Evolutionary conservation across 2,797 vertebrate species (phyloP).

Genomic region (Chromis chromis): DNA sequence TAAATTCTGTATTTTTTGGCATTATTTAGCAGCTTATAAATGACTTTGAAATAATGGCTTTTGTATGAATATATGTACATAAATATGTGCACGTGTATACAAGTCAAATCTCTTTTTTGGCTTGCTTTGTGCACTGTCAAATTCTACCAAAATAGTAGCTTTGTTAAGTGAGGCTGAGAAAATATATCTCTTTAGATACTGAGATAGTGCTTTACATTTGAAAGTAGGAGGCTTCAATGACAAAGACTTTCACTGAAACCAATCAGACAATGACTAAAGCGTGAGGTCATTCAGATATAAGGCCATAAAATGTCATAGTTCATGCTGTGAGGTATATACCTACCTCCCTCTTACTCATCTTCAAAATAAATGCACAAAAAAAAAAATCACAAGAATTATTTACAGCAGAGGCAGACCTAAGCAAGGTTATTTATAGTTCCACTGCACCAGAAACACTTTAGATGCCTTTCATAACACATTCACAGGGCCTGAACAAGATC

Average conservation of each 20-base stretch:
- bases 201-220: slow-evolving; percentile 82
- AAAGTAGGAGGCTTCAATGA: slow-evolving; percentile 79
- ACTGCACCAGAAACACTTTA: slow-evolving; percentile 67
- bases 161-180: slow-evolving; percentile 82
- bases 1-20: slow-evolving; percentile 83
- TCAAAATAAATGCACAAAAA: slow-evolving; percentile 72
- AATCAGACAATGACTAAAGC: slow-evolving; percentile 77
- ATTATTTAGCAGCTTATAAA: slow-evolving; percentile 88
- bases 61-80: slow-evolving; percentile 80
- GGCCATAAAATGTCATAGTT: slow-evolving; percentile 87
- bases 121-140: slow-evolving; percentile 77
- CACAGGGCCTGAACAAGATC: slow-evolving; percentile 64
- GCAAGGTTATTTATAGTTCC: slow-evolving; percentile 71
- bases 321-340: slow-evolving; percentile 93
- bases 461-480: slow-evolving; percentile 73
- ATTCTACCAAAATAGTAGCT: slow-evolving; percentile 85
- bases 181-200: slow-evolving; percentile 82
- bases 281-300: slow-evolving; percentile 89
- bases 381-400: slow-evolving; percentile 69
- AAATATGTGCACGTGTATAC: slow-evolving; percentile 69
- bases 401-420: slow-evolving; percentile 80
- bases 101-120: slow-evolving; percentile 77
- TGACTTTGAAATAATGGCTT: slow-evolving; percentile 87
- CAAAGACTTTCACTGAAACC: slow-evolving; percentile 76
- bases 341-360: slow-evolving; percentile 73